phyloP scores from a whole-genome alignment of 2,797 vertebrate genomes.

The Sylvia borin region DNA sequence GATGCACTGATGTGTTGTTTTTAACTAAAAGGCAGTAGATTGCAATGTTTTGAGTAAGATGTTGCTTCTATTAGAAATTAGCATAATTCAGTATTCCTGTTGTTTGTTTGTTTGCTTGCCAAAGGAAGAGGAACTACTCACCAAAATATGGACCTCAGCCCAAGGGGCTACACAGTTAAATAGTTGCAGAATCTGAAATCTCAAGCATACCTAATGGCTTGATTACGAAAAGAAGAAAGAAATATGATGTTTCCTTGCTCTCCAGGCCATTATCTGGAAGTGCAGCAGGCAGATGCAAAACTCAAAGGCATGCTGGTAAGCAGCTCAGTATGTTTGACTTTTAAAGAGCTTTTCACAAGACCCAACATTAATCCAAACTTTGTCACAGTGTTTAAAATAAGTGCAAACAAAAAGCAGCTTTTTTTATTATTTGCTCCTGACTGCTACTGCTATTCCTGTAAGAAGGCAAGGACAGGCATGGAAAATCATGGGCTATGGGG shows the following conservation, averaged over 20 bases:
- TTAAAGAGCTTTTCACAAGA: conserved; percentile 45
- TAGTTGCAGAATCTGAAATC: neutral
- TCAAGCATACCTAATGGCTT: neutral
- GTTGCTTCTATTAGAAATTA: conserved; percentile 13
- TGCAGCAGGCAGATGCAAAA: conserved; percentile 25
- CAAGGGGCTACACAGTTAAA: conserved; percentile 3
- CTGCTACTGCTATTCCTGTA: neutral
- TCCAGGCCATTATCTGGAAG: conserved; percentile 18
- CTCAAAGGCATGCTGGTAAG: conserved; percentile 30
- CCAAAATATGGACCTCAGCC: neutral
- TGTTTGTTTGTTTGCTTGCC: neutral
- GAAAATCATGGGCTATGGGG: neutral
- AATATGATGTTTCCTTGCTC: neutral
- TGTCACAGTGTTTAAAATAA: conserved; percentile 19
- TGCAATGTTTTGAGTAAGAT: neutral
- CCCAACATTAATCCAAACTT: conserved; percentile 30
- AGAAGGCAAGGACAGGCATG: neutral
- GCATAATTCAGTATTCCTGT: neutral
- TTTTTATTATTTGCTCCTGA: conserved; percentile 24
- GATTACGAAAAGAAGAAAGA: neutral
- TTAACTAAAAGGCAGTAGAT: conserved; percentile 9
- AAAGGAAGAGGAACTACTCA: conserved; percentile 26
- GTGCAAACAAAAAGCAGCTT: conserved; percentile 16
- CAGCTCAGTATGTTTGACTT: conserved; percentile 37
- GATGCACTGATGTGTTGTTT: neutral